A percentile compares a stretch with the other conserved stretches of the same genome.
phyloP scores from a whole-genome alignment of 2,888 invertebrate genomes.

The Caenorhabditis zanzibari region DNA sequence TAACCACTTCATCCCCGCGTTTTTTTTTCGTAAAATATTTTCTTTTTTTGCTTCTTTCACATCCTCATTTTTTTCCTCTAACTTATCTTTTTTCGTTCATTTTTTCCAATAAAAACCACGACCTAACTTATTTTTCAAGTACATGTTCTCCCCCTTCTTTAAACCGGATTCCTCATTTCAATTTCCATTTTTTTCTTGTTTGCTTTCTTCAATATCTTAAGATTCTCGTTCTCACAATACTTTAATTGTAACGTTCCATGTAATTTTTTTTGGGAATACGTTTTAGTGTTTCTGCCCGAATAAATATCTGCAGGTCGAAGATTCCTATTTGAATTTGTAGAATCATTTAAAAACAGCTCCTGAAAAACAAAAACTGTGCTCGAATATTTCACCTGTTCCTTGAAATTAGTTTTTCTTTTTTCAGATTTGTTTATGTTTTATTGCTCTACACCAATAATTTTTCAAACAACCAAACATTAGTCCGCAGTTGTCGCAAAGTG shows the following conservation, averaged over 20 bases:
- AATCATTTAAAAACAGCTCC: no score
- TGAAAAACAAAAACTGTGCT: no score
- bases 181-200: conserved; percentile 7
- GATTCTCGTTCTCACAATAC: conserved; percentile 2
- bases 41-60: no score
- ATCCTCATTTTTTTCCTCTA: not conserved
- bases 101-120: conserved; percentile 5
- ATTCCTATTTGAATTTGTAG: not conserved
- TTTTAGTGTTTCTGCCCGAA: conserved; percentile 17
- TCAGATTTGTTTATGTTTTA: not conserved
- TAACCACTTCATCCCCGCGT: conserved; percentile 1
- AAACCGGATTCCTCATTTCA: not conserved
- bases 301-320: conserved; percentile 42
- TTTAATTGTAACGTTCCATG: conserved; percentile 5
- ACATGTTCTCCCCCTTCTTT: not conserved
- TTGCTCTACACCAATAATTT: no score
- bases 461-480: no score
- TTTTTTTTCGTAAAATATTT: not conserved
- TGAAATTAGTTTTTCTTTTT: not conserved
- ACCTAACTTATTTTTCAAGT: not conserved
- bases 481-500: no score
- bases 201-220: conserved; percentile 13
- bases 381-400: no score
- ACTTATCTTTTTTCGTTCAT: conserved; percentile 1
- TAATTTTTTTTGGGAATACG: not conserved